These are phyloP conservation scores for Archaeoteleia sp. DNA, from an alignment of 2,888 invertebrate species.

Conservation along the genomic window DNA sequence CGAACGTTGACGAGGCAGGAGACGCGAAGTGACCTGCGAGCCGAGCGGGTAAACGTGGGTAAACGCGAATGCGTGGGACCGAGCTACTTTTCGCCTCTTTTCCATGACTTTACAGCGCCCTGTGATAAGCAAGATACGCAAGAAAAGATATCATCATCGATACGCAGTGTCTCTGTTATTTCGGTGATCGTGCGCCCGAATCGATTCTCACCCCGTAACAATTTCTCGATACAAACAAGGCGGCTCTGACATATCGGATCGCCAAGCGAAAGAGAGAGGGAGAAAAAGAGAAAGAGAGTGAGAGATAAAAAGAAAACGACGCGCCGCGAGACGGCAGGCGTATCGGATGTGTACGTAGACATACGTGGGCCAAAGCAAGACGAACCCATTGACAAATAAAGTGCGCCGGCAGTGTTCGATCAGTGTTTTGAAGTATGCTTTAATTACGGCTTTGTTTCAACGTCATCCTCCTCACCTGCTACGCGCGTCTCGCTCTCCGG, in stretches of 20 bases:
- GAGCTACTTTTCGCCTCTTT: constrained; percentile 4
- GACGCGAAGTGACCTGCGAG: constrained; percentile 9
- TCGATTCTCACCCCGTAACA: not conserved
- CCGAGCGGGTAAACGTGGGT: not conserved
- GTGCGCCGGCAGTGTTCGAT: constrained; percentile 7
- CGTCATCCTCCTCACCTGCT: not conserved
- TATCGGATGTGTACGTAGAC: not conserved
- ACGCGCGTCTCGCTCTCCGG: too few species aligned
- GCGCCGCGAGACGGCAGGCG: constrained; percentile 14
- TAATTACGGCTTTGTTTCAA: constrained; percentile 6
- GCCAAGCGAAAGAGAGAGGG: constrained; percentile 21
- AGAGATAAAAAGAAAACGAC: constrained; percentile 14
- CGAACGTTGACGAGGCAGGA: constrained; percentile 5
- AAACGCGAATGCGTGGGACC: not conserved
- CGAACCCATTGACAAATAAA: constrained; percentile 32
- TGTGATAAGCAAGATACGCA: constrained; percentile 15
- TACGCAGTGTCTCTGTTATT: not conserved
- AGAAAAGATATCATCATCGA: constrained; percentile 1
- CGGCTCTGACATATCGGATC: constrained; percentile 61
- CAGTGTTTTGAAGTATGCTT: constrained; percentile 1
- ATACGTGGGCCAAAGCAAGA: constrained; percentile 9
- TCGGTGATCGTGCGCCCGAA: constrained; percentile 3
- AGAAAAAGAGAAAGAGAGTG: constrained; percentile 29
- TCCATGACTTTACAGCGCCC: constrained; percentile 25
- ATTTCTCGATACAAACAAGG: constrained; percentile 24